Base-by-base conservation (phyloP, 92 coral and sea anemone genomes). In the Scolanthus callimorphus region DNA sequence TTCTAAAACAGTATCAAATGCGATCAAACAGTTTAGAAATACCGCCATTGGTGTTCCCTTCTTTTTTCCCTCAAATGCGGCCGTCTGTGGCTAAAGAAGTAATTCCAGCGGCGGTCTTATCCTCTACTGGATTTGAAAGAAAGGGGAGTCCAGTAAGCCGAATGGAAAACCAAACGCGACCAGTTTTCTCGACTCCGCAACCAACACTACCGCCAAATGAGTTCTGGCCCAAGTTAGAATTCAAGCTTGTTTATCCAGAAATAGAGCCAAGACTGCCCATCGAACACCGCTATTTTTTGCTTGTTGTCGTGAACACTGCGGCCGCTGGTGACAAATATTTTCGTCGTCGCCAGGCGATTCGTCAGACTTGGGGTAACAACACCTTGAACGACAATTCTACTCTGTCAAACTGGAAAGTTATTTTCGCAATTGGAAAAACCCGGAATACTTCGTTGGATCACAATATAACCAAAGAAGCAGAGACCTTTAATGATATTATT, bases 361-460 rank as follows among this genome's bases (percentile, higher is more conserved):
- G 78, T 49, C 52, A 62, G 34, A 77, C 84, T 1, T 77, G 84
- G 84, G 84, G 72, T 8, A n/a, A n/a, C n/a, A n/a, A n/a, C n/a
- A 6, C 52, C 12, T 4, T 21, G 4, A 46, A 21, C 22, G 11
- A 46, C 52, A 19, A 11, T 25, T 0, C 1, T 13, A 4, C 20
- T 2, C 23, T 27, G 25, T 15, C 41, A 8, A 46, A 3, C 3
- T 60, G 67, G 67, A 12, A 38, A 3, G 53, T 62, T 12, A 63
- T 77, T 38, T 77, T 61, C 30, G 23, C 61, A 23, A 24, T 77
- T 0, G 84, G 84, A 2, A 41, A 57, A 20, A 54, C 27, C 49
- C 11, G n/a, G 29, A 31, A 55, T 30, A 23, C 2, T 0, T 23
- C 26, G 29, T 31, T 22, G 0, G 46, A 37, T 10, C 21, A 15